Base-by-base conservation (phyloP, 1,140 invertebrate species). In the Polypedilum pembai region DNA sequence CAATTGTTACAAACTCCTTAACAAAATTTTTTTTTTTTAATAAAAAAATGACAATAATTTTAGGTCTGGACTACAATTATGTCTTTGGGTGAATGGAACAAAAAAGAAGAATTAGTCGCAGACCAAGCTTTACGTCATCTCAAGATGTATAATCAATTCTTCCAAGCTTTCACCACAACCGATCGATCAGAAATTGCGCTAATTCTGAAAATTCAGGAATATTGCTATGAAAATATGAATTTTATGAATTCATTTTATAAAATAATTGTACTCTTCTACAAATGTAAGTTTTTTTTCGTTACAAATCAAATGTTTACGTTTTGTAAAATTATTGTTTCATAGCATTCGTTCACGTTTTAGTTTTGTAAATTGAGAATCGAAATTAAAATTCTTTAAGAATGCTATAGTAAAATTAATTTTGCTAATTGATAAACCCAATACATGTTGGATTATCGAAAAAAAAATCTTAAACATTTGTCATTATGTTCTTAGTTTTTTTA, bases 241-340 rank as follows among this genome's bases (percentile, higher is more conserved):
- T 98, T 98, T 83, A 95, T 98, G 92, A 96, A 96, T 83, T 93
- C 94, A 82, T 98, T 98, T 88, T 94, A 95, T 80, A 98, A 98
- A 85, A 96, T 98, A 79, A 91, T 98, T 79, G 87, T 98, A 82
- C 89, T 98, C 78, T 91, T 98, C 84, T 98, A 98, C 85, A 96
- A 96, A 88, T 93, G 91, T 90, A 85, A 85, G 86, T 82, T 40
- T 76, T 56, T 20, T 21, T 74, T 73, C 15, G 12, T 73, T 69
- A 1, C 0, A 73, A 20, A 8, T 12, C 8, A 3, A 15, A 12
- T 15, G 45, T 17, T 56, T 56, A 3, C 7, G n/a, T 12, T 56
- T 33, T 33, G 24, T 33, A 33, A 33, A 33, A 33, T 33, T 33
- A 33, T 33, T 33, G 5, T 56, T 12, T 56, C 45, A 56, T 56